Percentiles rank a stretch among this genome's conserved stretches.
These are phyloP conservation scores for Channa argus DNA, from an alignment of 2,113 vertebrate species.

Conservation along the genomic window DNA sequence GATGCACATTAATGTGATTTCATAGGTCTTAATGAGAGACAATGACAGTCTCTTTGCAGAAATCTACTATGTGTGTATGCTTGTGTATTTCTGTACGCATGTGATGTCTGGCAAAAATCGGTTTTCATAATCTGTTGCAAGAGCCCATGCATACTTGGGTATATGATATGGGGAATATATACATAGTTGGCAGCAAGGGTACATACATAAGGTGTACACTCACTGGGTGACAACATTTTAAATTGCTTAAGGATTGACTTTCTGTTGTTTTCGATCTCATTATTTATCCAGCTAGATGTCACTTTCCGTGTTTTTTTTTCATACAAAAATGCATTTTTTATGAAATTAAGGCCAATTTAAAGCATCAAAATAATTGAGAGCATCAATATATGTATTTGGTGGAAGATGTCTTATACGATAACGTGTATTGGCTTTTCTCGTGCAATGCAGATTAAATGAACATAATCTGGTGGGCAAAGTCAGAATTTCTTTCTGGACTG, in stretches of 20 bases:
- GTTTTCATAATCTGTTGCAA: slow-evolving; percentile 56
- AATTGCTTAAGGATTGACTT: slow-evolving; percentile 11
- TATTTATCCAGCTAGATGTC: background rate
- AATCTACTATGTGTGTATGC: slow-evolving; percentile 24
- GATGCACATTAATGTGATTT: slow-evolving; percentile 81
- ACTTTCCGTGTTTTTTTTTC: background rate
- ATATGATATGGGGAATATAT: slow-evolving; percentile 54
- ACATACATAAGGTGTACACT: slow-evolving; percentile 11
- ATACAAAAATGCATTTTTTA: background rate
- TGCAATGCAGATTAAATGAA: slow-evolving; percentile 2
- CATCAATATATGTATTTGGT: slow-evolving; percentile 29
- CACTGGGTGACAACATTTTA: slow-evolving; percentile 28
- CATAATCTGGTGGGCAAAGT: background rate
- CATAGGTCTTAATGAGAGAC: slow-evolving; percentile 75
- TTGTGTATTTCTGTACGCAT: slow-evolving; percentile 23
- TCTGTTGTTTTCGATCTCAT: background rate
- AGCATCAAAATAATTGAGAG: slow-evolving; percentile 39
- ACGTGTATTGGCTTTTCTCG: slow-evolving; percentile 12
- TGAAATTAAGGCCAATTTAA: slow-evolving; percentile 23
- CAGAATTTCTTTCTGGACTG: background rate
- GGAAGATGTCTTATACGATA: background rate
- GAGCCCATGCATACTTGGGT: slow-evolving; percentile 49
- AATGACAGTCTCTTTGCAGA: slow-evolving; percentile 52
- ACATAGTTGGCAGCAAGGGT: slow-evolving; percentile 21
- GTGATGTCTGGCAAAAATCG: slow-evolving; percentile 54